Conservation (phyloP, 1,140 invertebrate species). For the Drosophila tsacasi region DNA sequence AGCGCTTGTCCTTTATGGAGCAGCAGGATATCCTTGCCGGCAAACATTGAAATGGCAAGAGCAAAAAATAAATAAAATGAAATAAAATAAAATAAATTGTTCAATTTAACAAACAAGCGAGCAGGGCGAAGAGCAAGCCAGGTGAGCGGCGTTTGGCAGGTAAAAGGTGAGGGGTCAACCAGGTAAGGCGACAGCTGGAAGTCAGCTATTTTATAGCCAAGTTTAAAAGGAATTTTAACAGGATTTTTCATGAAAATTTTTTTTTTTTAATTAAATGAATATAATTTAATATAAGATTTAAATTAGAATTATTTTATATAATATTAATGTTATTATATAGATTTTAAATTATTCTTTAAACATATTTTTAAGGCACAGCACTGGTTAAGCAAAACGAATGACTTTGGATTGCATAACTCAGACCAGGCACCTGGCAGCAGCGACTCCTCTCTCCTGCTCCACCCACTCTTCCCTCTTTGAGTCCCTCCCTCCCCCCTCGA, state of each 20-base stretch:
- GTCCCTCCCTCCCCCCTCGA: not conserved
- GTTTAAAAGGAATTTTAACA: not conserved
- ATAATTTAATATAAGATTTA: not conserved
- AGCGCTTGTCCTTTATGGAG: constrained; percentile 49
- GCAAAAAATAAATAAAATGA: constrained; percentile 44
- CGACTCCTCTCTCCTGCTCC: not conserved
- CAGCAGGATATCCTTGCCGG: constrained; percentile 50
- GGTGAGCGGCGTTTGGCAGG: constrained; percentile 15
- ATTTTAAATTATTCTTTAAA: not conserved
- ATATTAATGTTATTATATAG: not conserved
- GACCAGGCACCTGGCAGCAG: constrained; percentile 5
- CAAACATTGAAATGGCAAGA: constrained; percentile 41
- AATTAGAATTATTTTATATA: not conserved
- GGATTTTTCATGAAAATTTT: not conserved
- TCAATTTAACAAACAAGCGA: constrained; percentile 61
- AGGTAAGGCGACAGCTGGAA: constrained; percentile 2
- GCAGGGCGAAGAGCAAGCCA: constrained; percentile 18
- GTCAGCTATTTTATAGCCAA: constrained; percentile 2
- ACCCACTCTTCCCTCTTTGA: not conserved
- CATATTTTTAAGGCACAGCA: not conserved
- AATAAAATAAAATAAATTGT: constrained; percentile 61
- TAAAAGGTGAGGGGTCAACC: not conserved
- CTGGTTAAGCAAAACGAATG: constrained; percentile 23
- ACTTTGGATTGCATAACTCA: constrained; percentile 42
- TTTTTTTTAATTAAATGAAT: not conserved